Base-by-base conservation (phyloP, 92 coral and sea anemone species). In the Plumapathes pennacea region DNA sequence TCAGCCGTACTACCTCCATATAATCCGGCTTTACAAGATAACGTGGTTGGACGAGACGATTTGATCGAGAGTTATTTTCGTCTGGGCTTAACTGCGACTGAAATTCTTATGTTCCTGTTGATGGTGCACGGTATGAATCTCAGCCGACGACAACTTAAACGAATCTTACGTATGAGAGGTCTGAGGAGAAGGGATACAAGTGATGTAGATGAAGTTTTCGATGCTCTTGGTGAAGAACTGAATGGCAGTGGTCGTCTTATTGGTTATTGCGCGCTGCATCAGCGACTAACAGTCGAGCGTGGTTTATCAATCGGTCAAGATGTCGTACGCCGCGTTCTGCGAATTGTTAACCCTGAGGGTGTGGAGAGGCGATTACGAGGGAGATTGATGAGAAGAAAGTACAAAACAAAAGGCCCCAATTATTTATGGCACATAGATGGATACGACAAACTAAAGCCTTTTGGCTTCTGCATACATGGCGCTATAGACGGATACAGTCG, bases 221-320 rank as follows among this genome's bases (percentile, higher is more conserved):
- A n/a, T n/a, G n/a, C n/a, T n/a, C n/a, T n/a, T n/a, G n/a, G n/a
- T n/a, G 13, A 63, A 27, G 86, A 71, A 64, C 74, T 78, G 36
- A 58, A 24, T 8, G 84, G 71, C 40, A 77, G 74, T 75, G 74
- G 74, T n/a, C 38, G 72, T 15, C 31, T 73, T 22, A 39, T 73
- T 36, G 62, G 80, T 13, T 72, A 60, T 26, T 34, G 80, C 36
- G 21, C 38, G 30, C 15, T 18, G 49, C 48, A 45, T 10, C 71
- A 33, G 27, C 12, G 45, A 29, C 30, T 28, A 45, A 13, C 28
- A 32, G 34, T 6, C 5, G 32, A 36, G 19, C 30, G 46, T 54
- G 49, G 38, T 15, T 25, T 74, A 23, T 15, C 55, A 27, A 73
- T 74, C n/a, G 46, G 50, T n/a, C 54, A 67, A 55, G 47, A 74